Evolutionary conservation across 2,888 invertebrate genomes (phyloP), one percentile per base, ranked within the genome.

Genomic region (Acleris laterana): DNA sequence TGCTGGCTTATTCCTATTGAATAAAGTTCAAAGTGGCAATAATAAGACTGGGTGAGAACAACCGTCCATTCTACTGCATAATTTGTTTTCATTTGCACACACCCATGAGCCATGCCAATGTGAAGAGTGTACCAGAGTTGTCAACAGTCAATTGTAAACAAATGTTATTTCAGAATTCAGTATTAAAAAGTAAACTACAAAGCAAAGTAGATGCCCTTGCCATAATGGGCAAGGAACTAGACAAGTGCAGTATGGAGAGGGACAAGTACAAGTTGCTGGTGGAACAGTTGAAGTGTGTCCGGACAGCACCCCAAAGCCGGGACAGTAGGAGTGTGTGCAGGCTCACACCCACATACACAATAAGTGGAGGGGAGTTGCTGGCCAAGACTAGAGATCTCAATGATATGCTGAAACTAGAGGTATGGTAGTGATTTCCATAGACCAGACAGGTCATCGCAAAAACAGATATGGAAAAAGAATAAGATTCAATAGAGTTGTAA

Each of bases 191-290:
- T 70, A 97, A 97, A 84, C 87, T 97, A 28, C 95, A 96, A 78
- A 96, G 97, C 78, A 97, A 98, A 85, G 94, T 96, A 60, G 97
- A 97, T 85, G 97, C 97, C 3, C 83, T 98, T 46, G 89, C 95
- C n/a, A 96, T 97, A 69, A 92, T 97, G 81, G 96, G 95, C 69
- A 94, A 95, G 75, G 97, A 97, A 79, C 84, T 97, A 67, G 96
- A 96, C 74, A 95, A 96, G 84, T 96, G 96, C 80, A 95, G 96
- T 68, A 95, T 95, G 76, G 97, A 98, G 80, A 90, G 96, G 38
- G 97, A 97, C 82, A 95, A 96, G 78, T 97, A 95, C 77, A 97
- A 96, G 83, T 84, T 96, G 9, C 94, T 97, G 93, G 96, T 96
- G 0, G 97, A 97, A 78, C 96, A 97, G 73, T 87, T 97, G 19